Conservation (phyloP, 2,113 vertebrate genomes). For the Heliornis fulica region DNA sequence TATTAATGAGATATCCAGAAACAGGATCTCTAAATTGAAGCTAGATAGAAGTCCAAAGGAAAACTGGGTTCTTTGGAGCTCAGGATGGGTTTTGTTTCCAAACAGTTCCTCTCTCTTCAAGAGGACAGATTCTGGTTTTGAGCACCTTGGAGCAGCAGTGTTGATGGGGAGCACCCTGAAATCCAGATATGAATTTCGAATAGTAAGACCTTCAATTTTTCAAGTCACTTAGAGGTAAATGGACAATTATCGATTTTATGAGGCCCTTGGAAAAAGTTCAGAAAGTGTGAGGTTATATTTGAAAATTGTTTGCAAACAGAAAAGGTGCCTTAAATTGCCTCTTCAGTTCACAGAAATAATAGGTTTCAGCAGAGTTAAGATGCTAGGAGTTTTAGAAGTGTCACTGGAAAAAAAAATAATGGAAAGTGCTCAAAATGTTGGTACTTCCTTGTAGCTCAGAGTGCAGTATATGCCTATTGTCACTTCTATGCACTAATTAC, state of each 20-base stretch:
- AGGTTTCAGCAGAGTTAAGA: slow-evolving; percentile 64
- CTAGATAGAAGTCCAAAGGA: background rate
- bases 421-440: slow-evolving; percentile 61
- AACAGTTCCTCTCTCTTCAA: background rate
- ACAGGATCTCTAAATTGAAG: background rate
- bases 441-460: slow-evolving; percentile 54
- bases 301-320: slow-evolving; percentile 78
- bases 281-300: slow-evolving; percentile 69
- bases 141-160: background rate
- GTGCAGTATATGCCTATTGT: slow-evolving; percentile 43
- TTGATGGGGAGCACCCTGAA: background rate
- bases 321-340: slow-evolving; percentile 74
- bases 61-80: background rate
- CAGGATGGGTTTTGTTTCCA: background rate
- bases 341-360: slow-evolving; percentile 70
- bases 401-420: slow-evolving; percentile 55
- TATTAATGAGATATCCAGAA: background rate
- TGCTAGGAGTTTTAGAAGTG: slow-evolving; percentile 49
- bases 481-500: slow-evolving; percentile 40
- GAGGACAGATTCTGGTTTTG: background rate
- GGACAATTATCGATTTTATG: slow-evolving; percentile 71
- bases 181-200: slow-evolving; percentile 22
- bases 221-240: slow-evolving; percentile 51
- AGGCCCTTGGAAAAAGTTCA: slow-evolving; percentile 67
- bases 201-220: slow-evolving; percentile 21